Evolutionary conservation across 2,113 vertebrate genomes (phyloP).

Genomic region (Pungitius pungitius): DNA sequence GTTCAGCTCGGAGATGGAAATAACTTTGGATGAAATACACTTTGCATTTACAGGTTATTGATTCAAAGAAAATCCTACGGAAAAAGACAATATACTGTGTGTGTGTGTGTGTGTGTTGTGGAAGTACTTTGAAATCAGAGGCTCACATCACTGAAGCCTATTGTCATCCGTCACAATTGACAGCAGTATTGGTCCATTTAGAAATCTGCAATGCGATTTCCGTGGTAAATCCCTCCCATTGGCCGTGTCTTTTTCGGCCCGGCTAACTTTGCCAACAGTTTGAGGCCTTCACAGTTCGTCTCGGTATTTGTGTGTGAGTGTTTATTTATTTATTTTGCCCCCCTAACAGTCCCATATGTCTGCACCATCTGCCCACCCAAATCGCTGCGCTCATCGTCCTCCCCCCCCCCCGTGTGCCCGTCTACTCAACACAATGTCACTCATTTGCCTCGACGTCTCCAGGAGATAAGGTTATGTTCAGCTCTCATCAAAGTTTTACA

Average conservation of each 20-base stretch:
- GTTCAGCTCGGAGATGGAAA: conserved; percentile 14
- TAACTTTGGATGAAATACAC: not conserved
- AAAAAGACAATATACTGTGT: not conserved
- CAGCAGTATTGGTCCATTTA: conserved; percentile 27
- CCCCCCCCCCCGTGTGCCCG: conserved; percentile 41
- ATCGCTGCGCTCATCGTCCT: conserved; percentile 46
- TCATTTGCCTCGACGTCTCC: conserved; percentile 17
- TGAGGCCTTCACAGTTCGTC: conserved; percentile 66
- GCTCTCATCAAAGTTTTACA: conserved; percentile 36
- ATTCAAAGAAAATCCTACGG: conserved; percentile 1
- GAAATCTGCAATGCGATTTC: conserved; percentile 42
- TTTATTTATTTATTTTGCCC: conserved; percentile 74
- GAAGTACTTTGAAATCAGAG: conserved; percentile 40
- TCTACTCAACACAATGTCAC: conserved; percentile 51
- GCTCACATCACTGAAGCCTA: conserved; percentile 42
- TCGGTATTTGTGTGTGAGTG: conserved; percentile 64
- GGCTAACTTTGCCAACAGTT: conserved; percentile 56
- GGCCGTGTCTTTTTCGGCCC: conserved; percentile 34
- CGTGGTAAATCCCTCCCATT: conserved; percentile 17
- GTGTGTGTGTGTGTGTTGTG: conserved; percentile 5
- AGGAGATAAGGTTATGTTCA: conserved; percentile 31
- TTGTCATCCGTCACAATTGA: conserved; percentile 19
- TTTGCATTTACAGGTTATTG: conserved; percentile 17
- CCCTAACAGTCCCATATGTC: conserved; percentile 81
- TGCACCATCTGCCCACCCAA: conserved; percentile 77